Base-by-base conservation (phyloP, 2,797 vertebrate genomes). In the Parambassis ranga region DNA sequence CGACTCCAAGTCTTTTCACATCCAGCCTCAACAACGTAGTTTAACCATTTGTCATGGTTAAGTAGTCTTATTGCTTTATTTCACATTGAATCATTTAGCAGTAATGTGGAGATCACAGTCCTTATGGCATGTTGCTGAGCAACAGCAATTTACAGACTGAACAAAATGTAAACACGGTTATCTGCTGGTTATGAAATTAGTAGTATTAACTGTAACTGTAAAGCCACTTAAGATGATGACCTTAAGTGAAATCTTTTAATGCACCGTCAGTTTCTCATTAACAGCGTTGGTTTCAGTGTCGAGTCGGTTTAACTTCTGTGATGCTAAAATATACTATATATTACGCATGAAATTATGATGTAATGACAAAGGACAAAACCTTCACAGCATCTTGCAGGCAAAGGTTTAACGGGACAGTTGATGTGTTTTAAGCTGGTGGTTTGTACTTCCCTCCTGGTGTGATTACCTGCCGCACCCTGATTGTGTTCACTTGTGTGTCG, bases 211-310 rank as follows among this genome's bases (percentile, higher is more conserved):
- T 23, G 59, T 20, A 14, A 48, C 19, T 16, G 39, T 35, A 13
- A 1, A 35, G 3, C 10, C 7, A 15, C 4, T 2, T 13, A 16
- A 18, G 32, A 18, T 8, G 4, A 4, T 16, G 22, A n/a, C n/a
- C n/a, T n/a, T n/a, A 18, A 33, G 9, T 37, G 27, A 7, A 23
- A 36, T 23, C 10, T 55, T 15, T 42, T 28, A 15, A 47, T 48
- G 35, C 10, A 16, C 18, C 41, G n/a, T 51, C 18, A 20, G 23
- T 55, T 28, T n/a, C 19, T 47, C 53, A 61, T 67, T 65, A 71
- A 48, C 23, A 37, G 31, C 49, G 57, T 5, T 51, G 39, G 10
- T 64, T 14, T 31, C 60, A 41, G 3, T 41, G 47, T 38, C 50
- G n/a, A 68, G 39, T 65, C 62, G 70, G 19, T n/a, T n/a, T n/a